Conservation (phyloP, 1,140 invertebrate species). For the Hypsibius dujardini region DNA sequence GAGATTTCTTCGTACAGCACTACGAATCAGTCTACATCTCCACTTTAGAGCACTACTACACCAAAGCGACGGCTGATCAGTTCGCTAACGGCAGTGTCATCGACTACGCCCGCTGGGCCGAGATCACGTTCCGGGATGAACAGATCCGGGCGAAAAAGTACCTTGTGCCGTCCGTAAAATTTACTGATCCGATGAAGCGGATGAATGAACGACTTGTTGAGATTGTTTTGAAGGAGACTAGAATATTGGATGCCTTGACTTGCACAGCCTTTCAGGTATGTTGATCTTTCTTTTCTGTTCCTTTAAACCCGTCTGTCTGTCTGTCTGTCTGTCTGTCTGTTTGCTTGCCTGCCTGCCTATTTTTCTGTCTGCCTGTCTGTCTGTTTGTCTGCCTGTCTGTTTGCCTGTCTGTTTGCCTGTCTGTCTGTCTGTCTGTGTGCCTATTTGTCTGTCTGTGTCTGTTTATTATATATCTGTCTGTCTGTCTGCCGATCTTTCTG, state of each 20-base stretch:
- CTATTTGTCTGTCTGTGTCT: no score
- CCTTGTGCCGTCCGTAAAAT: background rate
- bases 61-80: background rate
- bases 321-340: no score
- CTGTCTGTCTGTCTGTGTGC: no score
- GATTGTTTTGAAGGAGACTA: background rate
- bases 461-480: no score
- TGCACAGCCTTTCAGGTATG: background rate
- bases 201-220: slow-evolving; percentile 2
- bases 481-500: no score
- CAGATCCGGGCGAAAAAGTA: background rate
- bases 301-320: no score
- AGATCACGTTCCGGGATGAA: slow-evolving; percentile 1
- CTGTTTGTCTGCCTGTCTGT: no score
- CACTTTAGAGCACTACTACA: background rate
- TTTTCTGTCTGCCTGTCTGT: no score
- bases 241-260: background rate
- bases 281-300: no score
- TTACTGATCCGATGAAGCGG: background rate
- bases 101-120: background rate
- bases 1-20: background rate
- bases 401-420: no score
- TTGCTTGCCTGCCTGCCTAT: no score
- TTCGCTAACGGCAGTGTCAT: background rate
- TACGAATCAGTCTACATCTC: background rate